phyloP scores from a whole-genome alignment of 2,888 invertebrate genomes.

The Cheilosia variabilis region DNA sequence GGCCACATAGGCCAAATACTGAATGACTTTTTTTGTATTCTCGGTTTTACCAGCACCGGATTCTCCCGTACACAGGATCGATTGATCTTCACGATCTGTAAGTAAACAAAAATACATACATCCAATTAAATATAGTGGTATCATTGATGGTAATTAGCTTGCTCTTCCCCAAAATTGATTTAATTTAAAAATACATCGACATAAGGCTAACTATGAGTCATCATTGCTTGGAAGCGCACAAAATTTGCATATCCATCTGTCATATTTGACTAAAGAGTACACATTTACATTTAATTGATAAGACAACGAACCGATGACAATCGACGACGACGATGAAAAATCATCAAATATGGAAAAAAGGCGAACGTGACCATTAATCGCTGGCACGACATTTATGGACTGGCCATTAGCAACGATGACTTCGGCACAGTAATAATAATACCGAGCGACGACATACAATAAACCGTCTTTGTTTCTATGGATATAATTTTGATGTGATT shows the following conservation, averaged over 20 bases:
- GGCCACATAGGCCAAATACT: slow-evolving; percentile 99
- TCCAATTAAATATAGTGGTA: background rate
- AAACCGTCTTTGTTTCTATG: slow-evolving; percentile 19
- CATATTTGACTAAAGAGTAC: slow-evolving; percentile 41
- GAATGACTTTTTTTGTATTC: slow-evolving; percentile 99
- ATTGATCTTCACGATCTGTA: slow-evolving; percentile 99
- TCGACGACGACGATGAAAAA: slow-evolving; percentile 12
- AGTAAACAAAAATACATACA: slow-evolving; percentile 78
- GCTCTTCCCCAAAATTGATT: background rate
- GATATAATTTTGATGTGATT: slow-evolving; percentile 29
- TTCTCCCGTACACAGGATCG: slow-evolving; percentile 99
- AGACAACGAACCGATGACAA: slow-evolving; percentile 37
- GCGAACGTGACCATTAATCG: slow-evolving; percentile 47
- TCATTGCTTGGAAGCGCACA: slow-evolving; percentile 20
- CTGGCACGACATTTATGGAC: slow-evolving; percentile 53
- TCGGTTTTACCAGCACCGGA: slow-evolving; percentile 99
- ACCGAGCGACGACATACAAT: slow-evolving; percentile 9
- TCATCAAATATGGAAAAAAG: slow-evolving; percentile 61
- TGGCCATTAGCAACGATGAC: slow-evolving; percentile 19
- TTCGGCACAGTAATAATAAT: background rate
- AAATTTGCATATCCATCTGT: slow-evolving; percentile 41
- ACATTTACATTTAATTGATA: slow-evolving; percentile 56
- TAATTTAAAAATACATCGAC: background rate
- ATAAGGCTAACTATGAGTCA: slow-evolving; percentile 5
- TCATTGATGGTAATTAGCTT: no score